Base-by-base conservation (phyloP, 2,888 invertebrate species). In the Lutraria lutraria region DNA sequence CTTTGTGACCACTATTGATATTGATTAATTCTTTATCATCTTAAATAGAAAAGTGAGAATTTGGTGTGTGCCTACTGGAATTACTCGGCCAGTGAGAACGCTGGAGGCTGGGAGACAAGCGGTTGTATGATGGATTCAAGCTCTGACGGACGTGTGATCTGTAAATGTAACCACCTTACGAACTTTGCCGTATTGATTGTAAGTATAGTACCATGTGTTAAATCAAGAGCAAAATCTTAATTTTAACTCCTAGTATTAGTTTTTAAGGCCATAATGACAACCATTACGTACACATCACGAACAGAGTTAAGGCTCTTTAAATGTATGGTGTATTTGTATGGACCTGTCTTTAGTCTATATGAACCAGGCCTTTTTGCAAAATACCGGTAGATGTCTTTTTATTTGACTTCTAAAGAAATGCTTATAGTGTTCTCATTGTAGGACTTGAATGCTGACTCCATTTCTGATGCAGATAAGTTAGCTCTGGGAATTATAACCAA, bases 401-500 rank as follows among this genome's bases (percentile, higher is more conserved):
- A 60, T 21, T 60, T 60, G 60, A 1, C 60, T 60, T 8, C 60
- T 60, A 60, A 21, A 60, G n/a, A n/a, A n/a, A n/a, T n/a, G n/a
- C n/a, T n/a, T 60, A n/a, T 43, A 4, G 43, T 43, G 43, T 60
- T 21, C 0, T 8, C 76, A 85, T n/a, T 90, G 2, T 82, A 94
- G 94, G 93, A 94, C 83, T 68, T 93, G 25, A 76, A 93, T 60
- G 82, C 91, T 52, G 63, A 89, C 52, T 6, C 63, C n/a, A 89
- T 94, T 0, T 86, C 90, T 13, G 92, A 92, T 0, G 87, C 84
- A 15, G 95, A 97, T 88, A 92, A 95, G 85, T 91, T 95, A 31
- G 95, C 96, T 25, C 94, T 97, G 12, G 96, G 96, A 29, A 94
- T 97, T 52, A 95, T 96, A 53, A 94, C 95, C 12, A 96, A 97